These are phyloP conservation scores for Gambelia wislizenii DNA, from an alignment of 2,797 vertebrate genomes.

Conservation along the genomic window DNA sequence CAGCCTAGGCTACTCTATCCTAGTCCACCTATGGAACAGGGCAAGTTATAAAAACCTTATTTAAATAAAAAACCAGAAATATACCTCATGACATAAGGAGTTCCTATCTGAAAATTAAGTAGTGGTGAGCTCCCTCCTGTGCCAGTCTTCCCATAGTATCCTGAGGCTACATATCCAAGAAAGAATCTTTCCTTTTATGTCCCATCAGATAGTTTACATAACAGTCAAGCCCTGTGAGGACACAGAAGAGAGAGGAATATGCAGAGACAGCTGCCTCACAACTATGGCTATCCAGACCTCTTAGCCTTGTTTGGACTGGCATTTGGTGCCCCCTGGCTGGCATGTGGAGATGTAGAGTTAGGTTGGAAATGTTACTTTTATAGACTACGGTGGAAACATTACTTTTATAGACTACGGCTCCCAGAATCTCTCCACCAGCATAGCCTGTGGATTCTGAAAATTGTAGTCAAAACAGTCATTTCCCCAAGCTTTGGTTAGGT, in stretches of 20 bases:
- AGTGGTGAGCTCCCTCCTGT: not conserved
- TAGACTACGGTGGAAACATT: no score
- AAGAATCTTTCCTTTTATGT: not conserved
- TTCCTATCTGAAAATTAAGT: not conserved
- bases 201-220: not conserved
- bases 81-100: not conserved
- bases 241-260: not conserved
- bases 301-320: not conserved
- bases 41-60: not conserved
- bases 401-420: no score
- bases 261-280: not conserved
- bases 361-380: no score
- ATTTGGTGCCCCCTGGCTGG: not conserved
- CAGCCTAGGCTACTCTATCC: not conserved
- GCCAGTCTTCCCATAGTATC: not conserved
- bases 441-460: no score
- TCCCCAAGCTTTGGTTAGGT: no score
- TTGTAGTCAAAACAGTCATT: no score
- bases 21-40: not conserved
- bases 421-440: no score
- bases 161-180: not conserved
- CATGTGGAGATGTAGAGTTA: not conserved
- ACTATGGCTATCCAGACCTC: not conserved
- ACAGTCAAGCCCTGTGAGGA: not conserved
- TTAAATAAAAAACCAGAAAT: not conserved